phyloP scores from a whole-genome alignment of 1,140 invertebrate species.

The Aethina tumida region DNA sequence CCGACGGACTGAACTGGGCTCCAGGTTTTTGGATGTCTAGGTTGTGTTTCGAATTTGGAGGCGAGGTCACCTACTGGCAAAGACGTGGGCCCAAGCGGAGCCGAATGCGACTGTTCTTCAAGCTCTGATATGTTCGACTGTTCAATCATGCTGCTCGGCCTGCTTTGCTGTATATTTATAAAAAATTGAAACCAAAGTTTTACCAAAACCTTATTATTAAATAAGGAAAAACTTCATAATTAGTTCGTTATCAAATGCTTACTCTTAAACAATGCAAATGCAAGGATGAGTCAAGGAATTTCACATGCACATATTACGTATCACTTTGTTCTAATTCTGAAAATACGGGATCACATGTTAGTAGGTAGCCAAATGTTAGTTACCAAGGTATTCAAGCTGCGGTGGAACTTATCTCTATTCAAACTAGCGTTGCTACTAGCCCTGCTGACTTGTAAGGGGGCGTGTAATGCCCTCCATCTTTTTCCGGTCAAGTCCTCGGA shows the following conservation, averaged over 20 bases:
- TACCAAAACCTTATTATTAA: neutral
- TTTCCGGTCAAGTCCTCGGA: slow-evolving; percentile 73
- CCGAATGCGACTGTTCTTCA: slow-evolving; percentile 51
- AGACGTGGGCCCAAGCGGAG: slow-evolving; percentile 39
- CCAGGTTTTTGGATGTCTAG: slow-evolving; percentile 67
- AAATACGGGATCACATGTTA: neutral
- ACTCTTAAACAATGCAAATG: neutral
- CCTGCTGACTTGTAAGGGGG: slow-evolving; percentile 65
- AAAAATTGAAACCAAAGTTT: neutral
- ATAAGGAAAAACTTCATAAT: neutral
- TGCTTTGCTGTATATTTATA: slow-evolving; percentile 33
- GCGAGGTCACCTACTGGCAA: slow-evolving; percentile 31
- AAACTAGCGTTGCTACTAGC: slow-evolving; percentile 62
- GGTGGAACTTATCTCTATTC: slow-evolving; percentile 41
- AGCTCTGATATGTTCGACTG: slow-evolving; percentile 37
- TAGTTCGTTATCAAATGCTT: neutral
- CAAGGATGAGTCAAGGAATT: neutral
- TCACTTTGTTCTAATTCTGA: neutral
- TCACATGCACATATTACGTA: no score
- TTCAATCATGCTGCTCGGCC: slow-evolving; percentile 43
- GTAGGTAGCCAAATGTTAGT: slow-evolving; percentile 7
- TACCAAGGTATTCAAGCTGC: slow-evolving; percentile 32
- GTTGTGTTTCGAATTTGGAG: slow-evolving; percentile 40
- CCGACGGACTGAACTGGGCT: slow-evolving; percentile 73
- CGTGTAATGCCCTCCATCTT: slow-evolving; percentile 69